A percentile compares a stretch with the other conserved stretches of the same genome.
Conservation (phyloP, 2,797 vertebrate genomes). For the Florisuga fusca region DNA sequence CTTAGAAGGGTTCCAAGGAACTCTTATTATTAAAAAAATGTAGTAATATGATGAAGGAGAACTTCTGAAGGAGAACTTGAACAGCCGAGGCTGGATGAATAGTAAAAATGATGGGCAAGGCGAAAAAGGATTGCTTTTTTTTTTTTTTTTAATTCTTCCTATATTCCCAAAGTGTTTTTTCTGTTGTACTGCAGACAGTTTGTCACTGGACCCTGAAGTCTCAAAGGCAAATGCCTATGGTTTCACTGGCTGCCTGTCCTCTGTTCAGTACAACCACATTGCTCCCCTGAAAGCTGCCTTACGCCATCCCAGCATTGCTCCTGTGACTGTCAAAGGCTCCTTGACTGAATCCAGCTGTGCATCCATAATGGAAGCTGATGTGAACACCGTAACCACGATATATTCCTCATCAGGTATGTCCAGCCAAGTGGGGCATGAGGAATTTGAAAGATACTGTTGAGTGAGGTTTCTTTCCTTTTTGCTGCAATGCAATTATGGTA, state of each 20-base stretch:
- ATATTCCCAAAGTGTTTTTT: not conserved
- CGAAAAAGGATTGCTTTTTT: not conserved
- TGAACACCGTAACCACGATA: conserved; percentile 81
- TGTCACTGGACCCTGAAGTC: conserved; percentile 83
- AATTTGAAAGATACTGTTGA: not conserved
- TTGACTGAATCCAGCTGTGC: conserved; percentile 88
- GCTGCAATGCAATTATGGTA: not conserved
- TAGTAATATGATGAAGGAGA: not conserved
- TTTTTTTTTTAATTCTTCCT: not conserved
- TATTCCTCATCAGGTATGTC: conserved; percentile 89
- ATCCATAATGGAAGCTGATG: conserved; percentile 78
- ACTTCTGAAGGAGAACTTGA: not conserved
- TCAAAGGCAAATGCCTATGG: conserved; percentile 85
- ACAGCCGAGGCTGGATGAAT: not conserved
- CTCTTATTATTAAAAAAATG: not conserved
- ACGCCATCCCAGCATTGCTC: conserved; percentile 84
- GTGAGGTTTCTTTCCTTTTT: not conserved
- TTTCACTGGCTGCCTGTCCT: conserved; percentile 94
- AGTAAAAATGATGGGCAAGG: not conserved
- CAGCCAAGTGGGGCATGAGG: not conserved
- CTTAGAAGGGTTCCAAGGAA: not conserved
- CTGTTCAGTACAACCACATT: conserved; percentile 92
- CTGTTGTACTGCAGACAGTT: conserved; percentile 78
- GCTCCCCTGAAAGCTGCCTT: conserved; percentile 92
- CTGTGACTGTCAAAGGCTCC: conserved; percentile 85